Conservation (phyloP, 2,888 invertebrate genomes). For the Polydrusus pterygomalis region DNA sequence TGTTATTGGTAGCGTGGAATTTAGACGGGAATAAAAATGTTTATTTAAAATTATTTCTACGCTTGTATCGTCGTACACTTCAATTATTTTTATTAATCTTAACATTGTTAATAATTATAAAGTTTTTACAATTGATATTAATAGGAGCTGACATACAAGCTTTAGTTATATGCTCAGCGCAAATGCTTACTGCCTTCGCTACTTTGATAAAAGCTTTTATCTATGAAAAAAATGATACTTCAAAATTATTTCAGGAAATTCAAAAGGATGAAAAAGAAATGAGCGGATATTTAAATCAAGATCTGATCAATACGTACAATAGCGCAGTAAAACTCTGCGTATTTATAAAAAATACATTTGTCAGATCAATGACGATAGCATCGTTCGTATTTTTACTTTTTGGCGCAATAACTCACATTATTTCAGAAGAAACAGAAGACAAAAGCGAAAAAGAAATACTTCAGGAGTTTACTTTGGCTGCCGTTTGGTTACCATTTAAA, state of each 20-base stretch:
- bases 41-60: not conserved
- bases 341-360: too few relatives aligned
- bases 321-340: not conserved
- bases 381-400: not conserved
- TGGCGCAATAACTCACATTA: not conserved
- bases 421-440: too few relatives aligned
- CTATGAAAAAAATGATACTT: not conserved
- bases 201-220: not conserved
- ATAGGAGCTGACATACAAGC: not conserved
- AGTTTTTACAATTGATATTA: not conserved
- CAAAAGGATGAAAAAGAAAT: not conserved
- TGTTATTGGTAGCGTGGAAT: not conserved
- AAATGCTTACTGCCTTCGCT: not conserved
- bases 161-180: not conserved
- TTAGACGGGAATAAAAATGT: not conserved
- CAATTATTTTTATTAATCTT: not conserved
- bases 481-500: not conserved
- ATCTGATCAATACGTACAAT: not conserved
- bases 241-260: not conserved
- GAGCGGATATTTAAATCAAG: not conserved
- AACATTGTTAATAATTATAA: not conserved
- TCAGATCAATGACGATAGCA: too few relatives aligned
- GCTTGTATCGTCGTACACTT: too few relatives aligned
- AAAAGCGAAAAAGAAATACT: not conserved
- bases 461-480: not conserved